phyloP scores from a whole-genome alignment of 2,113 vertebrate genomes.

The Plestiodon gilberti region DNA sequence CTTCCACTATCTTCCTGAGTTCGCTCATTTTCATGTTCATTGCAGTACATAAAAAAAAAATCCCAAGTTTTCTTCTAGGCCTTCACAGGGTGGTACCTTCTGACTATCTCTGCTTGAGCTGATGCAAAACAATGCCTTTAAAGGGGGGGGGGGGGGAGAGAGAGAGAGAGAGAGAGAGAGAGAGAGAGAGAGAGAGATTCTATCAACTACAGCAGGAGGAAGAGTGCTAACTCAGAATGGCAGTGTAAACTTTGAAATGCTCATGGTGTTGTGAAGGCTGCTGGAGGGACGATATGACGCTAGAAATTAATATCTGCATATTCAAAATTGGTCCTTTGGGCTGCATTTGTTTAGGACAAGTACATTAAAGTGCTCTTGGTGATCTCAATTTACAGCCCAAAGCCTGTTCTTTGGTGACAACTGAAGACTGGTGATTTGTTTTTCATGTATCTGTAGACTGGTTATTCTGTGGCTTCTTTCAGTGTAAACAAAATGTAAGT shows the following conservation, averaged over 20 bases:
- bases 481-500: background rate
- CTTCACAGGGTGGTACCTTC: background rate
- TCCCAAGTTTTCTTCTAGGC: background rate
- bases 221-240: background rate
- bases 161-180: too few relatives aligned
- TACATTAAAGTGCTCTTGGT: background rate
- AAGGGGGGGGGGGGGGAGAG: too few relatives aligned
- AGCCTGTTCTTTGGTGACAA: background rate
- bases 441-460: background rate
- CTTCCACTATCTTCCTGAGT: too few relatives aligned
- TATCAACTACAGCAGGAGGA: background rate
- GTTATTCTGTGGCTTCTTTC: background rate
- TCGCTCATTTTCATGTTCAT: background rate
- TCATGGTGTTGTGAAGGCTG: background rate
- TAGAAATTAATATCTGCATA: constrained; percentile 18
- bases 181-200: background rate
- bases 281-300: constrained; percentile 4
- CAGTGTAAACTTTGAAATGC: constrained; percentile 10
- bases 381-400: background rate
- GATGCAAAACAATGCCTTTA: background rate
- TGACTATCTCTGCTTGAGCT: background rate
- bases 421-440: background rate
- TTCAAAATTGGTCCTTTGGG: background rate
- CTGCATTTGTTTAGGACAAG: background rate
- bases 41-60: background rate